These are phyloP conservation scores for Osmerus eperlanus DNA, from an alignment of 2,113 vertebrate genomes.

Conservation along the genomic window DNA sequence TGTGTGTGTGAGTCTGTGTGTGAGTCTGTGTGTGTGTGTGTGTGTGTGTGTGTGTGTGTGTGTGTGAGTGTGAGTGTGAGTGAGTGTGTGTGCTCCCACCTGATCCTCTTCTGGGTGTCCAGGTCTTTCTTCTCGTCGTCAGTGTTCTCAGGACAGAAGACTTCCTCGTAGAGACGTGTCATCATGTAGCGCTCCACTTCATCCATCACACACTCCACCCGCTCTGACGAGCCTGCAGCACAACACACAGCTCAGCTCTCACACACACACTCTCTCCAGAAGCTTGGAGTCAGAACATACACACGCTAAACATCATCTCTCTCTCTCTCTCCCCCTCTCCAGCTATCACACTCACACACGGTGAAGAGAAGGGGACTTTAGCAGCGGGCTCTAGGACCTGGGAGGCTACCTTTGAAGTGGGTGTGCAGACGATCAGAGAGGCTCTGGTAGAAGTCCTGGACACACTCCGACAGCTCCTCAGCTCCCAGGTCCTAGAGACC, in stretches of 20 bases:
- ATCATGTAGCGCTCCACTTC: conserved; percentile 94
- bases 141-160: conserved; percentile 93
- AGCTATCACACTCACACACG: not conserved
- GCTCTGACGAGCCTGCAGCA: conserved; percentile 80
- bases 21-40: not conserved
- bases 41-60: not conserved
- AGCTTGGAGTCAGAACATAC: too few species aligned
- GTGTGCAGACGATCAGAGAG: conserved; percentile 86
- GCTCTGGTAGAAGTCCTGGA: conserved; percentile 97
- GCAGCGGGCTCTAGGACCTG: too few species aligned
- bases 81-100: conserved; percentile 62
- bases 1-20: not conserved
- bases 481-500: conserved; percentile 73
- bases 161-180: conserved; percentile 90
- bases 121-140: conserved; percentile 97
- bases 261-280: not conserved
- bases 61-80: not conserved
- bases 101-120: conserved; percentile 88
- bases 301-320: too few species aligned
- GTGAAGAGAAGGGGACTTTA: not conserved
- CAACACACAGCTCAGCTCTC: not conserved
- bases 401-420: conserved; percentile 83
- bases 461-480: conserved; percentile 90
- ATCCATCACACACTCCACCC: conserved; percentile 88
- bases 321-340: too few species aligned